Evolutionary conservation across 2,888 invertebrate genomes (phyloP).

Genomic region (Corbicula japonica): DNA sequence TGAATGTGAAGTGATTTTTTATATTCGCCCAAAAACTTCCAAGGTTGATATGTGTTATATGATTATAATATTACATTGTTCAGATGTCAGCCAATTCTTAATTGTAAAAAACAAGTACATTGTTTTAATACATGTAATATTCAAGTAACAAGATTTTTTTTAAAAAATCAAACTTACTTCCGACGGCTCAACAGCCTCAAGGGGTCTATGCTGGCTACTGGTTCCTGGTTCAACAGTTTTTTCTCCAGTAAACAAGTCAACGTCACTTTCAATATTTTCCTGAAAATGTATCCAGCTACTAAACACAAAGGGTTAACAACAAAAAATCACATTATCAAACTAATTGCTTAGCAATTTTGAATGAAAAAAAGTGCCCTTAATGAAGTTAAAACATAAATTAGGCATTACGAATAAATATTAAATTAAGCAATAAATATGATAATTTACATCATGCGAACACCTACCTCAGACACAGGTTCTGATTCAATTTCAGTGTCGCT

Average conservation of each 20-base stretch:
- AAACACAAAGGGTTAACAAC: background rate
- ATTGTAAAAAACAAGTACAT: slow-evolving; percentile 1
- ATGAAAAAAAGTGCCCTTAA: background rate
- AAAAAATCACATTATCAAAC: slow-evolving; percentile 4
- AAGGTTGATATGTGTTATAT: background rate
- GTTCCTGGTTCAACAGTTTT: background rate
- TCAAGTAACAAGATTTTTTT: slow-evolving; percentile 1
- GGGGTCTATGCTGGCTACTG: background rate
- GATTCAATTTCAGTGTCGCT: background rate
- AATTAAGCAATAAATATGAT: slow-evolving; percentile 2
- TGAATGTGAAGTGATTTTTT: slow-evolving; percentile 4
- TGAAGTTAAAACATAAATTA: background rate
- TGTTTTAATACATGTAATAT: background rate
- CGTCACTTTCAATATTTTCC: slow-evolving; percentile 1
- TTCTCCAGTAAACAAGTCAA: slow-evolving; percentile 4
- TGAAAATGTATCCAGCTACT: background rate
- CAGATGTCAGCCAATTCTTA: slow-evolving; percentile 1
- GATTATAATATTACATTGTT: slow-evolving; percentile 2
- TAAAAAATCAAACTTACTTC: background rate
- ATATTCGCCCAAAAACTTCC: slow-evolving; percentile 2
- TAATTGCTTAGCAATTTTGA: background rate
- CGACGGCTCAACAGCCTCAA: background rate
- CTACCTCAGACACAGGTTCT: background rate
- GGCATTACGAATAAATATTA: background rate
- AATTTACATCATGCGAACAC: slow-evolving; percentile 1